Conservation (phyloP, 2,888 invertebrate species). For the Acleris cristana region DNA sequence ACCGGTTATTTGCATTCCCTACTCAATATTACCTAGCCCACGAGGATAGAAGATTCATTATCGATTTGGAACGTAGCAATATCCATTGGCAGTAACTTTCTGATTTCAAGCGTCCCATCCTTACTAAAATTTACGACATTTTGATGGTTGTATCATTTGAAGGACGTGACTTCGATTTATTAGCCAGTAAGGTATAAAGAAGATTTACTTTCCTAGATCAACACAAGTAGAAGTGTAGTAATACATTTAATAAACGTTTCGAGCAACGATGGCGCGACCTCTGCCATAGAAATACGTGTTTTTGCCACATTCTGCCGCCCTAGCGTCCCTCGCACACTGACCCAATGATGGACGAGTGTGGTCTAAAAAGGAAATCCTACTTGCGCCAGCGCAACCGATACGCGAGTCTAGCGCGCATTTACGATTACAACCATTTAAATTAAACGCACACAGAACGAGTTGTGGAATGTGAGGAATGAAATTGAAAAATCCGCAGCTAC, state of each 20-base stretch:
- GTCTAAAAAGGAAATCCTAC: conserved; percentile 84
- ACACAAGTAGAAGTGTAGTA: no score
- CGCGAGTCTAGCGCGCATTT: conserved; percentile 62
- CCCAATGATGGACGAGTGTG: conserved; percentile 72
- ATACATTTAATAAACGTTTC: not conserved
- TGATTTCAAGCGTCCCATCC: no score
- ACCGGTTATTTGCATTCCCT: no score
- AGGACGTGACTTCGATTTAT: no score
- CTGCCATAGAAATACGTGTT: conserved; percentile 5
- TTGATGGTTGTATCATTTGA: no score
- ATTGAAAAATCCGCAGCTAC: conserved; percentile 4
- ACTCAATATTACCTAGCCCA: no score
- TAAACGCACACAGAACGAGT: conserved; percentile 32
- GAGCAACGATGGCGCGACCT: not conserved
- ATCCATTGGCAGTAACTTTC: no score
- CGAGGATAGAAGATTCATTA: no score
- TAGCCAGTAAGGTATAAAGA: not conserved
- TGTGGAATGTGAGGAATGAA: not conserved
- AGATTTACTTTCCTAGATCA: not conserved
- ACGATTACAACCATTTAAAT: conserved; percentile 59
- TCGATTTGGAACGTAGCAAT: no score
- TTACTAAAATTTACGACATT: no score
- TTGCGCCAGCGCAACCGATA: conserved; percentile 73
- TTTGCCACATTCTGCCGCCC: conserved; percentile 29
- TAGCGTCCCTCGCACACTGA: conserved; percentile 70